Evolutionary conservation across 2,113 vertebrate species (phyloP), one percentile per base, ranked within the genome.

Genomic region (Amazona guildingii): DNA sequence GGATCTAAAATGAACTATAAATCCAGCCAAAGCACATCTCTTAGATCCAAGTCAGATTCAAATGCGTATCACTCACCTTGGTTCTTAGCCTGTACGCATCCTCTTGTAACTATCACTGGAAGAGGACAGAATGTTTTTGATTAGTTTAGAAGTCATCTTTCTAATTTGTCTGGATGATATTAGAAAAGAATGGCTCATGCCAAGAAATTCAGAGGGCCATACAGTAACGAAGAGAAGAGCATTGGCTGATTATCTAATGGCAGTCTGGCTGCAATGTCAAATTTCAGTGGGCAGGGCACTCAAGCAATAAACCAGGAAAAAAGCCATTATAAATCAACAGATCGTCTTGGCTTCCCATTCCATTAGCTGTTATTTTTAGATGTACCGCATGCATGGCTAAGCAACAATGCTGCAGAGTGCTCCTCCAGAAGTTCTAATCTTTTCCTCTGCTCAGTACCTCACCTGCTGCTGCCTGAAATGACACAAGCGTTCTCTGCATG

Each of bases 291-390:
- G 86, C 70, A 87, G 92, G 92, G 85, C 90, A 97, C 86, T 96
- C 83, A 92, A 94, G 83, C 83, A 94, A 89, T 94, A 95, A 91
- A 83, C 87, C 79, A 85, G 70, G 83, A 59, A 72, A 95, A 97
- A 97, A 88, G 17, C 43, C 76, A 93, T 95, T 97, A 96, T 83
- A 96, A 96, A 94, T 95, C 84, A 95, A 90, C 59, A 69, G 95
- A 89, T 73, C 37, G 19, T 83, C 90, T 57, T 89, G 67, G 95
- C 92, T 95, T 94, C 86, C 83, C 81, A 43, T 91, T 96, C 95
- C 72, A 95, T 95, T 93, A 94, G 76, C 86, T 88, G 91, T 92
- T 97, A 94, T 97, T 97, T 96, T 95, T 92, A 97, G 85, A 74
- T 73, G 31, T 89, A 81, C 94, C 11, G 21, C 80, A 92, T 82